These are phyloP conservation scores for Lepidochrysops patricia DNA, from an alignment of 2,888 invertebrate genomes.

Conservation along the genomic window DNA sequence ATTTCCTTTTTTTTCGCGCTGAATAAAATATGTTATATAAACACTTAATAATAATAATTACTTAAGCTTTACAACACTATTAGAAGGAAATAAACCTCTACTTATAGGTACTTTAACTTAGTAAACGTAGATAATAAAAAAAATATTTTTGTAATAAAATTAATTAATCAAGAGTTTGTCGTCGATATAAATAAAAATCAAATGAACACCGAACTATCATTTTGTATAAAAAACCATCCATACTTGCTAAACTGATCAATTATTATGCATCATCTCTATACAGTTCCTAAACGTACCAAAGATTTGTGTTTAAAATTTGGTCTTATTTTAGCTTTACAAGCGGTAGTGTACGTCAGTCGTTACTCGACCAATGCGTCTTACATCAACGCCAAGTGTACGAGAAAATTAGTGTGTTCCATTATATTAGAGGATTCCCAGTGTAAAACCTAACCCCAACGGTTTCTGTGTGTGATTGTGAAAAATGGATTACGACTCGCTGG, in stretches of 20 bases:
- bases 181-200: no score
- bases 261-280: slow-evolving; percentile 43
- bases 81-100: no score
- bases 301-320: slow-evolving; percentile 75
- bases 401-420: slow-evolving; percentile 33
- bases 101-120: no score
- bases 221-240: not conserved
- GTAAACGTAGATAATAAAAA: no score
- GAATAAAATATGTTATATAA: no score
- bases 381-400: slow-evolving; percentile 49
- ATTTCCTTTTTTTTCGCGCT: no score
- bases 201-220: no score
- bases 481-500: slow-evolving; percentile 80
- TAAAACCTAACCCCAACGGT: slow-evolving; percentile 18
- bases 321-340: slow-evolving; percentile 75
- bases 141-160: no score
- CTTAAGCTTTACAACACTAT: no score
- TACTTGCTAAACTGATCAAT: not conserved
- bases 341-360: slow-evolving; percentile 67
- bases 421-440: slow-evolving; percentile 15
- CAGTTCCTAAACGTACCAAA: slow-evolving; percentile 50
- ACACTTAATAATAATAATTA: no score
- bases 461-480: slow-evolving; percentile 25
- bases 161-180: no score
- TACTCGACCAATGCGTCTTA: slow-evolving; percentile 69